Evolutionary conservation across 2,113 vertebrate genomes (phyloP).

Genomic region (Tragulus kanchil): DNA sequence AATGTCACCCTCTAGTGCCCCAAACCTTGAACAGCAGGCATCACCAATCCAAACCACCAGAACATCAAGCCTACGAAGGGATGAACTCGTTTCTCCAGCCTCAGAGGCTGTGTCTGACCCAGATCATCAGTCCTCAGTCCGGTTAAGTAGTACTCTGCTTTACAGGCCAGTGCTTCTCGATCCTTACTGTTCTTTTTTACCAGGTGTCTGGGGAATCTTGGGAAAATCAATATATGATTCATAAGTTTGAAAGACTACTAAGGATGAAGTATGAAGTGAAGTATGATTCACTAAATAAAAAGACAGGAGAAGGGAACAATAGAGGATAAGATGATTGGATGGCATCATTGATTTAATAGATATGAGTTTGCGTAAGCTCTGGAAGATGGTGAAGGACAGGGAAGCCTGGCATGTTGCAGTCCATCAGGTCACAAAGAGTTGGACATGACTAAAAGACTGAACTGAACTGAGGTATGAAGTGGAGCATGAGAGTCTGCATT

Average conservation of each 20-base stretch:
- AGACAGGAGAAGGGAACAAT: no score
- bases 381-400: no score
- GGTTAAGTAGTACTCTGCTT: not conserved
- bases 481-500: not conserved
- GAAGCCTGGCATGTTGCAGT: no score
- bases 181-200: not conserved
- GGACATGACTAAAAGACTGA: no score
- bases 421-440: no score
- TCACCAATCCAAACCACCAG: not conserved
- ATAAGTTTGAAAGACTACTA: no score
- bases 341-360: no score
- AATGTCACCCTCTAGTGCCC: constrained; percentile 65
- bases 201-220: not conserved
- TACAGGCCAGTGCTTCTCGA: not conserved
- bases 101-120: not conserved
- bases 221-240: not conserved
- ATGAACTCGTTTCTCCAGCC: not conserved
- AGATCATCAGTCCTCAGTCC: not conserved
- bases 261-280: no score
- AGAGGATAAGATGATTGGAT: no score
- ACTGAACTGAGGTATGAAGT: no score
- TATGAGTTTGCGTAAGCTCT: no score
- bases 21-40: constrained; percentile 56
- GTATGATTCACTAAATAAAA: no score
- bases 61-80: not conserved